A percentile compares a stretch with the other conserved stretches of the same genome.
phyloP scores from a whole-genome alignment of 2,113 vertebrate genomes.

The Tenebrosternarchus preto region DNA sequence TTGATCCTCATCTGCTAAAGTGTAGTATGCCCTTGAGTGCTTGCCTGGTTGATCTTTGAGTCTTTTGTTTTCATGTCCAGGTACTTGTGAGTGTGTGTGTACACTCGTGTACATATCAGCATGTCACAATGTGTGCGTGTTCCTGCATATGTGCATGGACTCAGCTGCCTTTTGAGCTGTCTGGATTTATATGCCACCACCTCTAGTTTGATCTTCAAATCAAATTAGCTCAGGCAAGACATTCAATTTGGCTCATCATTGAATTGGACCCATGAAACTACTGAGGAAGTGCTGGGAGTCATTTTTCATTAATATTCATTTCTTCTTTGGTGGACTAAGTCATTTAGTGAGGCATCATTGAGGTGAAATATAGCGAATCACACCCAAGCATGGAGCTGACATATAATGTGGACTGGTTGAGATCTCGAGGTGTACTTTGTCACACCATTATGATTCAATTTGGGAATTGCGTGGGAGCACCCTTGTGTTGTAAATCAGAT shows the following conservation, averaged over 20 bases:
- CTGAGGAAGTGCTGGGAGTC: conserved; percentile 43
- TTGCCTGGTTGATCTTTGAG: conserved; percentile 31
- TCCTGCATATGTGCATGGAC: neutral
- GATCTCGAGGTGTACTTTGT: conserved; percentile 30
- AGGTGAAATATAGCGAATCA: conserved; percentile 29
- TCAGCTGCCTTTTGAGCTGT: conserved; percentile 15
- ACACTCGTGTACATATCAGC: conserved; percentile 18
- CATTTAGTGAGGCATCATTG: conserved; percentile 4
- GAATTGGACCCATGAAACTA: conserved; percentile 48
- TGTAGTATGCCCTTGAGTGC: conserved; percentile 28
- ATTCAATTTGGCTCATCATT: conserved; percentile 35
- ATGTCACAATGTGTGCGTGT: neutral
- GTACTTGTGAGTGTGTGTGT: conserved; percentile 21
- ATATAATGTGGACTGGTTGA: conserved; percentile 33
- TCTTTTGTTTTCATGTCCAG: conserved; percentile 12
- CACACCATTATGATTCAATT: conserved; percentile 35
- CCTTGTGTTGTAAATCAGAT: conserved; percentile 31
- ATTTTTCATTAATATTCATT: conserved; percentile 43
- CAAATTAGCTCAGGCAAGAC: conserved; percentile 47
- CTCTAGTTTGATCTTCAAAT: conserved; percentile 48
- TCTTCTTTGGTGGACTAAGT: conserved; percentile 12
- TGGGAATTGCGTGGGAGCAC: neutral
- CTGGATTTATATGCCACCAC: conserved; percentile 24
- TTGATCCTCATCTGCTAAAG: conserved; percentile 20
- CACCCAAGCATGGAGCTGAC: conserved; percentile 22